phyloP scores from a whole-genome alignment of 2,888 invertebrate genomes.

The Torymus aiolomorphi region DNA sequence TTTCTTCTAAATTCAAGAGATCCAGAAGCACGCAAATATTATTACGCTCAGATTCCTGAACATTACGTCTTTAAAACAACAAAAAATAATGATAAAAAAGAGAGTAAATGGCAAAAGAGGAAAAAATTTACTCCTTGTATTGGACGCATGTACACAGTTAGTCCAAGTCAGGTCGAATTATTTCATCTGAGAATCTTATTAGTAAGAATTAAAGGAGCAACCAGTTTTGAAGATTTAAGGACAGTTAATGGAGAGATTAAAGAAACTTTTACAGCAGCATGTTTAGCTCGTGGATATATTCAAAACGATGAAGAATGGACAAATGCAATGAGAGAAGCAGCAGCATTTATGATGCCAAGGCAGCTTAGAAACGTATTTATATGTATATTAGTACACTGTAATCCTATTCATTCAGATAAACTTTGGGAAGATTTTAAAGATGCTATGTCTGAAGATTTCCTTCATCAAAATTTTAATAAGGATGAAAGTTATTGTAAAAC shows the following conservation, averaged over 20 bases:
- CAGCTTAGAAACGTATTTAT: not conserved
- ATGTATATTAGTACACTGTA: too few species aligned
- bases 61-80: constrained; percentile 38
- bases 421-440: constrained; percentile 59
- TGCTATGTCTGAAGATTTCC: constrained; percentile 60
- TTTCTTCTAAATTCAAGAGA: constrained; percentile 49
- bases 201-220: too few species aligned
- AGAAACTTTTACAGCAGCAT: constrained; percentile 55
- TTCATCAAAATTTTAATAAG: too few species aligned
- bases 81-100: constrained; percentile 32
- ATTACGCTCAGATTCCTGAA: constrained; percentile 52
- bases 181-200: too few species aligned
- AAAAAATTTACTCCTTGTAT: constrained; percentile 54
- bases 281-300: constrained; percentile 44
- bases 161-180: constrained; percentile 62
- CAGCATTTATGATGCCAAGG: constrained; percentile 60
- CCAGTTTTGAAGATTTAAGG: too few species aligned
- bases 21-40: constrained; percentile 43
- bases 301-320: too few species aligned
- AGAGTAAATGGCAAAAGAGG: constrained; percentile 48
- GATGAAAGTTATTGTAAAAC: too few species aligned
- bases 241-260: constrained; percentile 60
- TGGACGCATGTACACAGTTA: constrained; percentile 62
- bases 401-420: too few species aligned
- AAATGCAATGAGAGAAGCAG: too few species aligned